These are phyloP conservation scores for Oxyura jamaicensis DNA, from an alignment of 2,113 vertebrate species.

Conservation along the genomic window DNA sequence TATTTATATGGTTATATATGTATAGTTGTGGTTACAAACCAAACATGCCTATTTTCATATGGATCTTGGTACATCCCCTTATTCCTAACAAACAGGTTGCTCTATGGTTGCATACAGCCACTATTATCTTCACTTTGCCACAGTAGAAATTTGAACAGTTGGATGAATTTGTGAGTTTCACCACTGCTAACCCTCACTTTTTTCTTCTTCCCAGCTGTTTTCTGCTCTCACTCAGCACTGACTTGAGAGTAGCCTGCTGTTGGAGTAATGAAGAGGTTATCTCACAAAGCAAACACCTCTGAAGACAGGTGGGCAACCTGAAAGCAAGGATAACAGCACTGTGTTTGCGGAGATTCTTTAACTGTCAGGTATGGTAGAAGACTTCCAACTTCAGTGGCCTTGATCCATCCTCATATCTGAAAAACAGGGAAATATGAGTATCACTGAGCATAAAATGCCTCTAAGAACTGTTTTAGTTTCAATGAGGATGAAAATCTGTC, in stretches of 20 bases:
- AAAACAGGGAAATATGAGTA: background rate
- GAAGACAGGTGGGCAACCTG: background rate
- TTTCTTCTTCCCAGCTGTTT: background rate
- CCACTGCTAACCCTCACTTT: background rate
- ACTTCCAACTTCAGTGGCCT: background rate
- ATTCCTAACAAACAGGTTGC: background rate
- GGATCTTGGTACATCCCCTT: rapidly evolving
- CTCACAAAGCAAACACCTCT: background rate
- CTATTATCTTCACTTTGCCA: background rate
- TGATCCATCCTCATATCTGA: background rate
- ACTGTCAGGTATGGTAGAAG: background rate
- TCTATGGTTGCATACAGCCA: background rate
- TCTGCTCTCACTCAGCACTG: background rate
- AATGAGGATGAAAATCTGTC: background rate
- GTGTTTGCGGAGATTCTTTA: background rate
- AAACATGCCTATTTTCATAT: rapidly evolving
- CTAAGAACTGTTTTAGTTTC: background rate
- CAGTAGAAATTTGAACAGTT: background rate
- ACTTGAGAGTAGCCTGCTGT: background rate
- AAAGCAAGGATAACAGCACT: background rate
- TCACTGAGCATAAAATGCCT: background rate
- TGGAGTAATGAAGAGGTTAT: background rate
- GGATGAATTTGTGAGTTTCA: background rate
- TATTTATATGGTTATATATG: background rate
- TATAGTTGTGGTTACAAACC: background rate